A percentile compares a stretch with the other conserved stretches of the same genome.
These are phyloP conservation scores for Mormyrus hasselquistii DNA, from an alignment of 2,797 vertebrate species.

Conservation along the genomic window DNA sequence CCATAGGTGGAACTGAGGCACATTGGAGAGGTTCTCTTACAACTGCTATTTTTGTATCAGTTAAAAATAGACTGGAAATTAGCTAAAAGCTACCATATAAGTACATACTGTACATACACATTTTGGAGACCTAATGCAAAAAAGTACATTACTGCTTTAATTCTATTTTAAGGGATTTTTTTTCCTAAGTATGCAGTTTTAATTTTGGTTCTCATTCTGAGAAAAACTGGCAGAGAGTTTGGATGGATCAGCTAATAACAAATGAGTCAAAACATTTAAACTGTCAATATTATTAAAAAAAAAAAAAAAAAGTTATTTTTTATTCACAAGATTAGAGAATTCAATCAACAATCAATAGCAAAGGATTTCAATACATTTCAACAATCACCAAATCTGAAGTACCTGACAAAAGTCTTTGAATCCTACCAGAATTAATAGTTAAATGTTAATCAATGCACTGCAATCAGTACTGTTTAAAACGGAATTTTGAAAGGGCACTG, in stretches of 20 bases:
- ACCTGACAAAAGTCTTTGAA: background rate
- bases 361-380: background rate
- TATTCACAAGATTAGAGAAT: background rate
- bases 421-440: background rate
- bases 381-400: background rate
- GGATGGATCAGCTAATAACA: background rate
- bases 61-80: background rate
- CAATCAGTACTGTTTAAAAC: background rate
- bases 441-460: background rate
- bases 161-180: background rate
- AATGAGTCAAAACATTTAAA: background rate
- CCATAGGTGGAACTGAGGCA: background rate
- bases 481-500: background rate
- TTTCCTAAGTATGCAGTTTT: background rate
- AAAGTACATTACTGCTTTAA: background rate
- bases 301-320: background rate
- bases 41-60: background rate
- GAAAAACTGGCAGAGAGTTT: background rate
- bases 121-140: background rate
- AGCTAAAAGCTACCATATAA: background rate
- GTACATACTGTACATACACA: background rate
- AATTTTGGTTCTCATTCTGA: background rate
- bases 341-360: background rate
- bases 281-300: background rate
- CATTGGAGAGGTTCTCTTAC: background rate